Base-by-base conservation (phyloP, 2,888 invertebrate species). In the Itoplectis maculator region DNA sequence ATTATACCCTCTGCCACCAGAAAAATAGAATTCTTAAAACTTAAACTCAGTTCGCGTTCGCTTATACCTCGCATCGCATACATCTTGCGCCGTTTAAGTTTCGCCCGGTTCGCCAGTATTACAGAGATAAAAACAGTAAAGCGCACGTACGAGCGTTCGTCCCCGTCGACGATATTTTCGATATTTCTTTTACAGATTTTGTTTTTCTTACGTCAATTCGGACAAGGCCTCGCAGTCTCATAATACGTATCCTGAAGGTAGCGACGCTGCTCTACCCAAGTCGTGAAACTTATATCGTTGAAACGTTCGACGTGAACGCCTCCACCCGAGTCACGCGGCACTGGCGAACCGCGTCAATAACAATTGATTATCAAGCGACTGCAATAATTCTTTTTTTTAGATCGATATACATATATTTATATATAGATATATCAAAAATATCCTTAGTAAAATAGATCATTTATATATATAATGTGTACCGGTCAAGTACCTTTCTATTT, bases 381-480 rank as follows among this genome's bases (percentile, higher is more conserved):
- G 85, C 86, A 86, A 86, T 85, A 85, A 83, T 84, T 86, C 80
- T 78, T 75, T 82, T 69, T 69, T 87, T 86, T 84, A 84, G 83
- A 85, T 86, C 86, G 86, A 88, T 88, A 87, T 88, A 87, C 83
- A 80, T 81, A 87, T 86, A 87, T 88, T 87, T 89, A 88, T 88
- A 89, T 91, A 91, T 89, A 91, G 89, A 91, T 91, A 92, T 92
- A 92, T 92, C 92, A 92, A 92, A 92, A 92, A 92, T 92, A 92
- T 92, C 90, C 91, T 92, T 92, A 92, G 85, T 92, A 92, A 92
- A 92, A 92, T 92, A 92, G 91, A 92, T 88, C 88, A 91, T 89
- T 73, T 82, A 82, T 91, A 87, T 90, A 88, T 86, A 88, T 89
- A 89, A 89, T 91, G 88, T 88, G 88, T 91, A 91, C 89, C 86